Evolutionary conservation across 2,797 vertebrate species (phyloP).

Genomic region (Mormyrus hasselquistii): DNA sequence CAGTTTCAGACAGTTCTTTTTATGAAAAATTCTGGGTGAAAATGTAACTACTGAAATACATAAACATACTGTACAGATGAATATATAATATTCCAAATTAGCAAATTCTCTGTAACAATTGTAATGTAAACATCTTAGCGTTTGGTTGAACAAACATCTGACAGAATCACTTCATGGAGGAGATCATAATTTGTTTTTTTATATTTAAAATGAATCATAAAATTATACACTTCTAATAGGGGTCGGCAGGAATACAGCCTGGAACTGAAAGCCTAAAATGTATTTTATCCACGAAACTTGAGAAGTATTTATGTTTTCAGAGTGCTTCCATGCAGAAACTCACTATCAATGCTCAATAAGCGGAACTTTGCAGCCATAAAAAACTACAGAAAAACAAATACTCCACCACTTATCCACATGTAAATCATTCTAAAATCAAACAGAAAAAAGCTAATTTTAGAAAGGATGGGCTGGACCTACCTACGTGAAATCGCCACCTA

Average conservation of each 20-base stretch:
- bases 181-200: not conserved
- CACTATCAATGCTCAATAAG: not conserved
- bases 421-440: not conserved
- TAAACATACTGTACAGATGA: not conserved
- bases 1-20: not conserved
- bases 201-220: not conserved
- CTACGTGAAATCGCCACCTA: not conserved
- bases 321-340: not conserved
- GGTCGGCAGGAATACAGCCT: not conserved
- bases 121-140: not conserved
- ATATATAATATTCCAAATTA: not conserved
- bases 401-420: not conserved
- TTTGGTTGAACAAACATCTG: not conserved
- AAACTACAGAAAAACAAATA: not conserved
- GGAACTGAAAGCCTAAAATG: not conserved
- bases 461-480: not conserved
- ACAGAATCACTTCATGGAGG: not conserved
- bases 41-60: not conserved
- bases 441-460: not conserved
- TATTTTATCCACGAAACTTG: not conserved
- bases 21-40: not conserved
- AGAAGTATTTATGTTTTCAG: not conserved
- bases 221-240: not conserved
- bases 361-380: not conserved
- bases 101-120: not conserved